Conservation (phyloP, 2,113 vertebrate genomes). For the Nannospalax galili region DNA sequence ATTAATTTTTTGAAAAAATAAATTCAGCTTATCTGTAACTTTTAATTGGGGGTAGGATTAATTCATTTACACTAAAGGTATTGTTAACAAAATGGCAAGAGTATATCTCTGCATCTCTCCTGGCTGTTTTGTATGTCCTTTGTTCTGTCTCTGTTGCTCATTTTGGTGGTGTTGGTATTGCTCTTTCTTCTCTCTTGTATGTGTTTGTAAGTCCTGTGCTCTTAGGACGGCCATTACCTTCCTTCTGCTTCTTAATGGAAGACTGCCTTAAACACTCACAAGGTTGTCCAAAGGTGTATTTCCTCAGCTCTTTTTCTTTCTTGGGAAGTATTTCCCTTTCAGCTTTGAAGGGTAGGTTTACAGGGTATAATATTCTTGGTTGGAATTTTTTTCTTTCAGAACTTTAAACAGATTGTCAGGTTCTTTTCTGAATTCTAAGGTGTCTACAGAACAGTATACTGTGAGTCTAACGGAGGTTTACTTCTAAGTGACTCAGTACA, state of each 20-base stretch:
- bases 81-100: neutral
- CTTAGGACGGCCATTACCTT: neutral
- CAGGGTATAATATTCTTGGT: neutral
- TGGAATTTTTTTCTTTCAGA: neutral
- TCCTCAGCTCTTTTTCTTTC: neutral
- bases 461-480: neutral
- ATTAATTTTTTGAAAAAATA: neutral
- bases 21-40: neutral
- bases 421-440: neutral
- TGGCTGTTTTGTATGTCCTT: neutral
- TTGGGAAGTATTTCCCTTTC: neutral
- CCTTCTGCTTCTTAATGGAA: neutral
- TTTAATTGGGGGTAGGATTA: neutral
- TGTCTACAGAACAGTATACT: neutral
- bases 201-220: neutral
- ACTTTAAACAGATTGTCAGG: neutral
- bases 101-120: neutral
- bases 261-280: neutral
- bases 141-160: neutral
- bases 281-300: no score
- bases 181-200: neutral
- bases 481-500: neutral
- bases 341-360: neutral
- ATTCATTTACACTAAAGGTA: neutral
- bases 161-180: neutral